Percentiles rank a stretch among this genome's conserved stretches.
phyloP scores from a whole-genome alignment of 2,888 invertebrate species.

The Parnassius orleans region DNA sequence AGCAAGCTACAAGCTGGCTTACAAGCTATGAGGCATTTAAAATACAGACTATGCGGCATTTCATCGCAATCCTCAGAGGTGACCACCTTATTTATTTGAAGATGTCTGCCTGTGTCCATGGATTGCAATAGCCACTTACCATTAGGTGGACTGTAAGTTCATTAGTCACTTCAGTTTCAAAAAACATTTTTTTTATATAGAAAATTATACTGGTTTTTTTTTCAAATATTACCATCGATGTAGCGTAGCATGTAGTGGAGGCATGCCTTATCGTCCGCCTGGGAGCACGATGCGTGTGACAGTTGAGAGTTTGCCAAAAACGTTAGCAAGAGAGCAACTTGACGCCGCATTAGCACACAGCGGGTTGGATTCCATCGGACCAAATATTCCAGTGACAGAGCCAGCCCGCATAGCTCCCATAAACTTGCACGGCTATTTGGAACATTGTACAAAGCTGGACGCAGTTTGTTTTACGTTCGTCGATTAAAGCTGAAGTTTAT shows the following conservation, averaged over 20 bases:
- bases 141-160: too few species aligned
- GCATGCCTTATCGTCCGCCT: constrained; percentile 29
- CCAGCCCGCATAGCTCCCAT: constrained; percentile 27
- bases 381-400: constrained; percentile 31
- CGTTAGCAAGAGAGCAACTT: constrained; percentile 57
- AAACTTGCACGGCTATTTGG: constrained; percentile 17
- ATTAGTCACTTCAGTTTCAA: too few species aligned
- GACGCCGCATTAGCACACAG: constrained; percentile 57
- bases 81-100: too few species aligned
- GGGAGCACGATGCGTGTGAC: constrained; percentile 69
- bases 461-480: constrained; percentile 5
- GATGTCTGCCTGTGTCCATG: too few species aligned
- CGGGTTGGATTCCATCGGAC: constrained; percentile 49
- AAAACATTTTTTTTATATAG: too few species aligned
- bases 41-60: too few species aligned
- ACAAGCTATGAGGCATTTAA: too few species aligned
- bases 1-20: too few species aligned
- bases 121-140: too few species aligned
- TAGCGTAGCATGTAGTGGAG: constrained; percentile 4
- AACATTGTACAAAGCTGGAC: constrained; percentile 3
- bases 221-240: too few species aligned
- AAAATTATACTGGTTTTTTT: too few species aligned
- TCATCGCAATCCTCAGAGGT: too few species aligned
- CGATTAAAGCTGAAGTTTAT: constrained; percentile 9
- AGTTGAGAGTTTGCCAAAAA: constrained; percentile 75